Evolutionary conservation across 35 echinoderm and acorn worm genomes (phyloP).

Genomic region (Stichopus chloronotus): DNA sequence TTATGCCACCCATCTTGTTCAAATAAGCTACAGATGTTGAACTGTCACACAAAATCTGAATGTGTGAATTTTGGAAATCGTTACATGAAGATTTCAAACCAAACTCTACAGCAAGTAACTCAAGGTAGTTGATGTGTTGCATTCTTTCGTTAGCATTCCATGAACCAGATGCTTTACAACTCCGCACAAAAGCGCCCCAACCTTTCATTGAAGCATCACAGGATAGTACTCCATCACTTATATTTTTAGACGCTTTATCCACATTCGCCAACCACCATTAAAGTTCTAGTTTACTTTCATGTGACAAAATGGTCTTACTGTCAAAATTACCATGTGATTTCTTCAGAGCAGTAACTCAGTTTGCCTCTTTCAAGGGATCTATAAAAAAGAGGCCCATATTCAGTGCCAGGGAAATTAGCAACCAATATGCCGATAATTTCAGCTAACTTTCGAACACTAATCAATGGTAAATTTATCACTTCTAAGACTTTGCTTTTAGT

Average conservation of each 20-base stretch:
- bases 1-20: constrained; percentile 52
- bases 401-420: constrained; percentile 36
- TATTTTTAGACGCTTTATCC: not conserved
- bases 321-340: constrained; percentile 45
- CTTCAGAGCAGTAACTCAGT: constrained; percentile 49
- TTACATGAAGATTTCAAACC: constrained; percentile 38
- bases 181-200: constrained; percentile 23
- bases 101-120: constrained; percentile 48
- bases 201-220: constrained; percentile 49
- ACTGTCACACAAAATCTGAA: constrained; percentile 48
- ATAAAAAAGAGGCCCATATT: constrained; percentile 60
- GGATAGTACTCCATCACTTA: constrained; percentile 3
- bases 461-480: not conserved
- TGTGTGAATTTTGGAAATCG: constrained; percentile 1
- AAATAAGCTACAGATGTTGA: constrained; percentile 54
- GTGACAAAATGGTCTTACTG: constrained; percentile 21
- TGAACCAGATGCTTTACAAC: constrained; percentile 26
- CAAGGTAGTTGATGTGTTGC: constrained; percentile 54
- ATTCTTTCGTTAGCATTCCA: constrained; percentile 37
- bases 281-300: constrained; percentile 5
- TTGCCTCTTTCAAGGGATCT: constrained; percentile 58
- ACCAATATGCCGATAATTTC: constrained; percentile 52
- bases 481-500: constrained; percentile 49
- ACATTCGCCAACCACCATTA: constrained; percentile 51
- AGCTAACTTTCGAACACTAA: constrained; percentile 46